Base-by-base conservation (phyloP, 2,113 vertebrate genomes). In the Chrysemys picta region DNA sequence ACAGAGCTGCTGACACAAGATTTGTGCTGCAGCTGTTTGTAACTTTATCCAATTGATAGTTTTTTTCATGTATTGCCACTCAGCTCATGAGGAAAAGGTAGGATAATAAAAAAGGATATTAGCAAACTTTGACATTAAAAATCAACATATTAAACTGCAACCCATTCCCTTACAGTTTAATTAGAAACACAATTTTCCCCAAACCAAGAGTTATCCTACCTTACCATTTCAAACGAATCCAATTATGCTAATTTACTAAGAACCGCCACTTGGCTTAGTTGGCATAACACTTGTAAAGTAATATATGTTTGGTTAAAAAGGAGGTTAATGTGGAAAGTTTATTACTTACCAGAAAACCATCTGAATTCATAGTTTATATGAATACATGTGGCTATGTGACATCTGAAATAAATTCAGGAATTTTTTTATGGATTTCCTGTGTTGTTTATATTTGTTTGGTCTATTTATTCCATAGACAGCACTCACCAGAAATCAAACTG, bases 371-470 rank as follows among this genome's bases (percentile, higher is more conserved):
- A 45, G 5, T 45, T 45, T 45, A 45, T 45, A 45, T 45, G 45
- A 45, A 45, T 45, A 45, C 45, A 45, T 45, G 45, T 45, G 45
- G 45, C 45, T 45, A 95, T 93, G 95, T 81, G 35, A 95, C 94
- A 96, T 98, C 94, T 97, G 97, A 97, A 97, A 96, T 93, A 97
- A 96, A 95, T 96, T 95, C 97, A 97, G 94, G 81, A 98, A 98
- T 98, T 97, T 97, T 98, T 93, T 96, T 97, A 98, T 97, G 96
- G 93, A 96, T 97, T 97, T 98, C 97, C 94, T 95, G 85, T 96
- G 95, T 97, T 97, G 97, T 98, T 98, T 98, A 97, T 96, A 97
- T 91, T 95, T 97, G 94, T 97, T 96, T 96, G 97, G 82, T 96
- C 89, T 94, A 80, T 97, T 98, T 98, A 97, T 97, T 97, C 96